phyloP scores from a whole-genome alignment of 1,140 invertebrate species.

The Berghia stephanieae region DNA sequence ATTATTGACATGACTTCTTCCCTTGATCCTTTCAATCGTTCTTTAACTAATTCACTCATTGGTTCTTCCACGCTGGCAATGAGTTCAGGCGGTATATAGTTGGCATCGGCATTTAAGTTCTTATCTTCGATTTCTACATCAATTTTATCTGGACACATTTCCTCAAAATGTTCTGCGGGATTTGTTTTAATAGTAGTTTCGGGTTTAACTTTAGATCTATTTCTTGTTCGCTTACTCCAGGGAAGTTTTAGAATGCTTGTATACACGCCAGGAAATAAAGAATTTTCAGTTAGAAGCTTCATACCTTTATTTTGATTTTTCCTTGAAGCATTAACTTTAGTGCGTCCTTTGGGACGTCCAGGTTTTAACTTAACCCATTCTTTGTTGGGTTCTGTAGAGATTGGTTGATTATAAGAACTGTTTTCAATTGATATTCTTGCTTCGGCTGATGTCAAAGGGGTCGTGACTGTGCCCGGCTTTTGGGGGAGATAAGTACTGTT shows the following conservation, averaged over 20 bases:
- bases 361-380: slow-evolving; percentile 14
- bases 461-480: not conserved
- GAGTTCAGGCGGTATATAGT: not conserved
- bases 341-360: slow-evolving; percentile 27
- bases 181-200: slow-evolving; percentile 25
- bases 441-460: not conserved
- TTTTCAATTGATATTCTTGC: not conserved
- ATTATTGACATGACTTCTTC: too few relatives aligned
- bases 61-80: not conserved
- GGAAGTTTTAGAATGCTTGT: slow-evolving; percentile 61
- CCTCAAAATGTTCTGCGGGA: not conserved
- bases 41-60: not conserved
- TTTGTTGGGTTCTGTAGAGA: slow-evolving; percentile 1
- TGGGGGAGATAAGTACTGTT: not conserved
- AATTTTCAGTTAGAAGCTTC: slow-evolving; percentile 59
- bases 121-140: too few relatives aligned
- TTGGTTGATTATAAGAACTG: not conserved
- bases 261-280: slow-evolving; percentile 54
- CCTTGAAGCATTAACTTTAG: slow-evolving; percentile 24
- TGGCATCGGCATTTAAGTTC: not conserved
- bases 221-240: slow-evolving; percentile 53
- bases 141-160: too few relatives aligned
- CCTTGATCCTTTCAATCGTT: too few relatives aligned
- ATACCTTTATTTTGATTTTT: slow-evolving; percentile 44
- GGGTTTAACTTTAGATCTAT: slow-evolving; percentile 37